Base-by-base conservation (phyloP, 2,888 invertebrate species). In the Philereme vetulata region DNA sequence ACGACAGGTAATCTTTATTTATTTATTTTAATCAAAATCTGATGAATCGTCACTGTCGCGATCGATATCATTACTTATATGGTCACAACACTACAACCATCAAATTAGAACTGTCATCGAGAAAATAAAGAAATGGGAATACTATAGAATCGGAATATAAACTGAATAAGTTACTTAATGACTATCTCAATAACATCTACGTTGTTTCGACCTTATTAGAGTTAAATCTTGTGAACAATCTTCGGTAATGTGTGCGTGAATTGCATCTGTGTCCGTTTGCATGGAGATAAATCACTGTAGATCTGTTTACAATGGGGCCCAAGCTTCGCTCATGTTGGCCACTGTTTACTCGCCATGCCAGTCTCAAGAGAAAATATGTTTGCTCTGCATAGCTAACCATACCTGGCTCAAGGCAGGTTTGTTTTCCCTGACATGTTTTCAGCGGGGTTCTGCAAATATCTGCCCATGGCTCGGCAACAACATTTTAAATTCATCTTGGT, bases 341-440 rank as follows among this genome's bases (percentile, higher is more conserved):
- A 72, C 84, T 91, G 91, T 91, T 90, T 91, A 87, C 88, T 78
- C 80, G 80, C 84, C 86, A 88, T 86, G 85, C 88, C 85, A 85
- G 90, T 90, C 90, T 89, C 89, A 81, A 86, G 88, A 89, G 90
- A 87, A 91, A 91, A 90, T 91, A 89, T 91, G 91, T 91, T 90
- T 90, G 90, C 86, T 82, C 82, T 88, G 88, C 88, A 90, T 90
- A 87, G 82, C 84, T 86, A 86, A 86, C 85, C 82, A 81, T 81
- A 79, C 81, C 82, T 74, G 71, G 81, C 80, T 80, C 75, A 67
- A 76, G 80, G 80, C 76, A 68, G 65, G 81, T 79, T 79, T 84
- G 86, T 85, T 88, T 87, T 84, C 83, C 82, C 82, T 85, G 83
- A 85, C 87, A 85, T 90, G 85, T 84, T 88, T 86, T 85, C 82